Base-by-base conservation (phyloP, 2,888 invertebrate genomes). In the Pyrocoelia pectoralis region DNA sequence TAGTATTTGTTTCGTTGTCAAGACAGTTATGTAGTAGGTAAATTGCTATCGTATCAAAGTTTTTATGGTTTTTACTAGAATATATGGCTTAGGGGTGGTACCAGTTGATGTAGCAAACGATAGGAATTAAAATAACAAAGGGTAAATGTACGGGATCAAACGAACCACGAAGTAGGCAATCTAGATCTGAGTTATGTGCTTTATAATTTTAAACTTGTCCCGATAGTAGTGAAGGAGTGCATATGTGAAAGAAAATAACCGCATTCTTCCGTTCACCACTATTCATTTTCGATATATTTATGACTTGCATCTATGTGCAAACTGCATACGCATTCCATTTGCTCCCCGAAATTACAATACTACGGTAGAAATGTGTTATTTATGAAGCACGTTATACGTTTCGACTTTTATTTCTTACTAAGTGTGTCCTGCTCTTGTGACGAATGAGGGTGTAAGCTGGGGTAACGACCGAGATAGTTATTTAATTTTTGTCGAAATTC, bases 131-230 rank as follows among this genome's bases (percentile, higher is more conserved):
- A 72, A 72, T 72, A 71, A 72, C 72, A 72, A 72, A 71, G 69
- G 67, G 65, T 53, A 65, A 66, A 56, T 61, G 48, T 41, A 56
- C 48, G 67, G 67, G 72, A 74, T 74, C 75, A 76, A 76, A 73
- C 74, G 74, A 75, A 75, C 75, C 75, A 73, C 72, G 74, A 76
- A 76, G 75, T 73, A 74, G 74, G 75, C 74, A 74, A 74, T 77
- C 72, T 70, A 70, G 68, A 64, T 68, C 69, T 72, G 71, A 72
- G 70, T 73, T 74, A 73, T 73, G 69, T 65, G 59, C 59, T 57
- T 70, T 66, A 71, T 73, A 72, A 70, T 67, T 73, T 69, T 70
- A 67, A 72, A 67, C 66, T 56, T 65, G 65, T 69, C 62, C 66
- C 60, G 63, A 54, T 54, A 38, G 52, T 46, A 57, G 60, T 24